These are phyloP conservation scores for Molossus alvarezi DNA, from an alignment of 2,797 vertebrate genomes.

Conservation along the genomic window DNA sequence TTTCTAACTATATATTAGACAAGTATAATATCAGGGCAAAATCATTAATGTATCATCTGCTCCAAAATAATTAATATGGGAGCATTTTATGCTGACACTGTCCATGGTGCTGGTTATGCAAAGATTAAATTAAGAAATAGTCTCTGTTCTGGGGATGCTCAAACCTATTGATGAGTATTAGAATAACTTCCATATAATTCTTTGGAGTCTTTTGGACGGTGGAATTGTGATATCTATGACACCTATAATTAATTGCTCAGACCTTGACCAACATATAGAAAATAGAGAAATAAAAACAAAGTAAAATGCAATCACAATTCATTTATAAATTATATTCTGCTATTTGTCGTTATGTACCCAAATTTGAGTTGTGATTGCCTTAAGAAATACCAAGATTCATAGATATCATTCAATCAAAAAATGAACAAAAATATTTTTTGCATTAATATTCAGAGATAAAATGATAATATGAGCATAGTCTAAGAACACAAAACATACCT, in stretches of 20 bases:
- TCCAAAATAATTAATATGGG: neutral
- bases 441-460: slow-evolving; percentile 49
- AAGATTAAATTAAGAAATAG: slow-evolving; percentile 39
- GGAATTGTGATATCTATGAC: neutral
- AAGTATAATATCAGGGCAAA: neutral
- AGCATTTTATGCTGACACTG: slow-evolving; percentile 49
- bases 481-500: neutral
- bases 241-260: neutral
- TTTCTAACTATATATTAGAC: neutral
- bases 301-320: neutral
- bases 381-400: slow-evolving; percentile 20
- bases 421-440: slow-evolving; percentile 46
- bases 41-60: neutral
- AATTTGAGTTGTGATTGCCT: neutral
- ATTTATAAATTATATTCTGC: slow-evolving; percentile 42
- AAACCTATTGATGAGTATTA: neutral
- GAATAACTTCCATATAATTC: slow-evolving; percentile 29
- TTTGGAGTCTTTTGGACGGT: neutral
- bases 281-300: neutral
- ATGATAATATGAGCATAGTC: slow-evolving; percentile 1
- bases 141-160: neutral
- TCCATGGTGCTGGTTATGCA: slow-evolving; percentile 79
- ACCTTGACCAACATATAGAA: neutral
- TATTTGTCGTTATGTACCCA: neutral
- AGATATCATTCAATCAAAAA: neutral